These are phyloP conservation scores for Enteromius thamalakanensis DNA, from an alignment of 2,797 vertebrate species.

Conservation along the genomic window DNA sequence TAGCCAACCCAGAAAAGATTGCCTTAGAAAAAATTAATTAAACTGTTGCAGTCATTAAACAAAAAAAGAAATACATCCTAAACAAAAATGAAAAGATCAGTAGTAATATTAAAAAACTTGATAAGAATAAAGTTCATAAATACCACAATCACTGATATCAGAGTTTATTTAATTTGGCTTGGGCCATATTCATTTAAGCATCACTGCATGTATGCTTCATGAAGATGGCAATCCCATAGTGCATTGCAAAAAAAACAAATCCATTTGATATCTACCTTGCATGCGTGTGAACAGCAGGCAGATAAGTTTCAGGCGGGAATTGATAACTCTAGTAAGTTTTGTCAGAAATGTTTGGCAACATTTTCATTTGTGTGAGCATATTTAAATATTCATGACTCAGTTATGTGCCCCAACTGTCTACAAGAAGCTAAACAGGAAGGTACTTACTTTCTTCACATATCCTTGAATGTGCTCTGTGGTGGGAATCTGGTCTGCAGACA, in stretches of 20 bases:
- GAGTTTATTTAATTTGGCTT: not conserved
- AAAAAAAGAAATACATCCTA: not conserved
- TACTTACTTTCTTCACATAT: constrained; percentile 92
- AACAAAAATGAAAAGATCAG: not conserved
- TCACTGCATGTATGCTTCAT: not conserved
- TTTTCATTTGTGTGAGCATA: not conserved
- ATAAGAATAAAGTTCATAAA: not conserved
- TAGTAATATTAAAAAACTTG: not conserved
- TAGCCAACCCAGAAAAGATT: not conserved
- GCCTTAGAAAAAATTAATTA: not conserved
- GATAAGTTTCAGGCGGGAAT: not conserved
- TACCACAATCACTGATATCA: no score
- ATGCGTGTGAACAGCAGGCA: not conserved
- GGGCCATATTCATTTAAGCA: not conserved
- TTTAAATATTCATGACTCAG: constrained; percentile 13
- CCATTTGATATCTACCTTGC: not conserved
- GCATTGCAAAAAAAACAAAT: not conserved
- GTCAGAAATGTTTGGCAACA: not conserved
- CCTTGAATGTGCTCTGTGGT: constrained; percentile 90
- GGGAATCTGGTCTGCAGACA: constrained; percentile 83
- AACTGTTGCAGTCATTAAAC: not conserved
- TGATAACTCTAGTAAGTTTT: not conserved
- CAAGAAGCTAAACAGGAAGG: not conserved
- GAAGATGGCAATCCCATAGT: not conserved
- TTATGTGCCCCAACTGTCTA: not conserved